Conservation (phyloP, 1,140 invertebrate genomes). For the Aradophagus sp. region DNA sequence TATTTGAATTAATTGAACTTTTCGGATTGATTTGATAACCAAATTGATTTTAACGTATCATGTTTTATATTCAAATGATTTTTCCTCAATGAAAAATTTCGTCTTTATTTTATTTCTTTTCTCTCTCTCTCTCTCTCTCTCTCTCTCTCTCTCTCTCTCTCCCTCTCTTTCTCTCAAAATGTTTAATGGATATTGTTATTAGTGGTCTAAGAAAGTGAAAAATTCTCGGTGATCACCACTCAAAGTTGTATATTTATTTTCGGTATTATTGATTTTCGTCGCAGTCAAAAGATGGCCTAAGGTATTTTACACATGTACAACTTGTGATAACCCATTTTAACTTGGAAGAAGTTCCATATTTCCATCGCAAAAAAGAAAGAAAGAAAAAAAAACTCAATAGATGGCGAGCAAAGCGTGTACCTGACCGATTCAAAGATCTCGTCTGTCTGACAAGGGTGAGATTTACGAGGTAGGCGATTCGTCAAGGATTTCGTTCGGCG, state of each 20-base stretch:
- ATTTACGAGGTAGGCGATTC: conserved; percentile 43
- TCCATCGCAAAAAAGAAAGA: no score
- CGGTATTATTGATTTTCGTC: conserved; percentile 1
- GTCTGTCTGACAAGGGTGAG: conserved; percentile 43
- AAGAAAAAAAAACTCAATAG: conserved; percentile 37
- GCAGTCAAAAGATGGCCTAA: conserved; percentile 9
- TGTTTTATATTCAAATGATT: no score
- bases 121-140: no score
- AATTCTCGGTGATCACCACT: not conserved
- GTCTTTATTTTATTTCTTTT: no score
- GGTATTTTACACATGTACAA: conserved; percentile 21
- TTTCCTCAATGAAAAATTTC: no score
- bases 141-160: no score
- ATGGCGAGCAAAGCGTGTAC: conserved; percentile 29
- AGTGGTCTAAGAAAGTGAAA: no score
- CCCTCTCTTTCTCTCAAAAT: no score
- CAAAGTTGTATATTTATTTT: not conserved
- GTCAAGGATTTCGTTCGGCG: conserved; percentile 26
- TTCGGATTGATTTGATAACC: no score
- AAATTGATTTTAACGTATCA: no score
- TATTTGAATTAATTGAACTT: no score
- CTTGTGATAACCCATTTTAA: conserved; percentile 22
- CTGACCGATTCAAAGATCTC: conserved; percentile 37
- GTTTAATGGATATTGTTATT: no score
- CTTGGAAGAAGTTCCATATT: conserved; percentile 32